A percentile compares a stretch with the other conserved stretches of the same genome.
phyloP scores from a whole-genome alignment of 2,888 invertebrate genomes.

The Xestobium rufovillosum region DNA sequence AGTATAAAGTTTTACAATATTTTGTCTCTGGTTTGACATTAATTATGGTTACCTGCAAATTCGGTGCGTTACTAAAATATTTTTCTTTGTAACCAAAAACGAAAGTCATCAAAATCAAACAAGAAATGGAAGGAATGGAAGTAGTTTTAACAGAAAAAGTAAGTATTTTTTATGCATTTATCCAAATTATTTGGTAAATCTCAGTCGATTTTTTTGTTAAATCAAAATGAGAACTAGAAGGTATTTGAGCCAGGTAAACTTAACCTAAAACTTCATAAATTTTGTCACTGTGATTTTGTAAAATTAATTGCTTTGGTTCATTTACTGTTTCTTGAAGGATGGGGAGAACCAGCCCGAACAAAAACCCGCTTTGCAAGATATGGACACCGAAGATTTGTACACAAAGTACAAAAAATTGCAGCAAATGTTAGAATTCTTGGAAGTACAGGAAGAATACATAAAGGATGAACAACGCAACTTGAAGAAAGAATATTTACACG shows the following conservation, averaged over 20 bases:
- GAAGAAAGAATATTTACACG: conserved; percentile 97
- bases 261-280: no score
- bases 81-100: no score
- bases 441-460: conserved; percentile 98
- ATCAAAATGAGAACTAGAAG: conserved; percentile 10
- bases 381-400: conserved; percentile 89
- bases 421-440: conserved; percentile 91
- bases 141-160: conserved; percentile 76
- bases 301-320: no score
- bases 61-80: no score
- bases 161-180: conserved; percentile 29
- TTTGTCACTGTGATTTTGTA: no score
- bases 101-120: no score
- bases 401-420: conserved; percentile 97
- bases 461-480: conserved; percentile 98
- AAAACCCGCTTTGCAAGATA: conserved; percentile 66
- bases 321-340: no score
- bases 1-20: no score
- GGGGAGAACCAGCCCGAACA: conserved; percentile 61
- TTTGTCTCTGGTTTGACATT: no score
- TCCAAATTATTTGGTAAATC: conserved; percentile 5
- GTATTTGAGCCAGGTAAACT: no score
- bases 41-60: no score
- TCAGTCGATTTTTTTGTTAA: conserved; percentile 8
- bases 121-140: conserved; percentile 75